Base-by-base conservation (phyloP, 2,888 invertebrate species). In the Eucriotettix oculatus region DNA sequence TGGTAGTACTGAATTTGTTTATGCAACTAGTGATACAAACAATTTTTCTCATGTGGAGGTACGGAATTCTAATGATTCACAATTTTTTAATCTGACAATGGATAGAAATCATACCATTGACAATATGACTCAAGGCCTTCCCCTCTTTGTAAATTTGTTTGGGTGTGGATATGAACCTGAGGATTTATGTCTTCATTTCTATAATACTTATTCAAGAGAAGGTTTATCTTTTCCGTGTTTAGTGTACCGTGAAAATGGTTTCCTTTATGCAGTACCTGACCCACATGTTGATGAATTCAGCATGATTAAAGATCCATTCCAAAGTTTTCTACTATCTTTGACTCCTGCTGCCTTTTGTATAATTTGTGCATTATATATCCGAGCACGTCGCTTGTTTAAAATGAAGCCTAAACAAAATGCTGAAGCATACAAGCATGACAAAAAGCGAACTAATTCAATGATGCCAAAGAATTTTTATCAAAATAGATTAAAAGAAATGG, bases 91-190 rank as follows among this genome's bases (percentile, higher is more conserved):
- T 48, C n/a, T 14, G 14, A 48, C 48, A 14, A 14, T 12, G 2
- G n/a, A 48, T 5, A 48, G n/a, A 14, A 14, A 12, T 14, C 14
- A 14, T 14, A n/a, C 12, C n/a, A 48, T 48, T 48, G 48, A 9
- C n/a, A 48, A 48, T 48, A n/a, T 5, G 14, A 48, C 48, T 48
- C 2, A 48, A 12, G 9, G 10, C 43, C 16, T 59, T 52, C 63
- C 61, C n/a, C 60, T 65, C 12, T 63, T 44, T 54, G 64, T 65
- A 17, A 65, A 65, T 60, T 58, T 62, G 17, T 58, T 63, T 55
- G 65, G 65, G 42, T 64, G 62, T 58, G 66, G 62, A 12, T 66
- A 63, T 54, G 65, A 63, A 61, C 63, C 64, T 16, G 62, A 63
- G 48, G 63, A 63, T 14, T 59, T 64, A 9, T 63, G 66, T 59